Evolutionary conservation across 2,797 vertebrate genomes (phyloP), one percentile per base, ranked within the genome.

Genomic region (Poliocrania exsul): DNA sequence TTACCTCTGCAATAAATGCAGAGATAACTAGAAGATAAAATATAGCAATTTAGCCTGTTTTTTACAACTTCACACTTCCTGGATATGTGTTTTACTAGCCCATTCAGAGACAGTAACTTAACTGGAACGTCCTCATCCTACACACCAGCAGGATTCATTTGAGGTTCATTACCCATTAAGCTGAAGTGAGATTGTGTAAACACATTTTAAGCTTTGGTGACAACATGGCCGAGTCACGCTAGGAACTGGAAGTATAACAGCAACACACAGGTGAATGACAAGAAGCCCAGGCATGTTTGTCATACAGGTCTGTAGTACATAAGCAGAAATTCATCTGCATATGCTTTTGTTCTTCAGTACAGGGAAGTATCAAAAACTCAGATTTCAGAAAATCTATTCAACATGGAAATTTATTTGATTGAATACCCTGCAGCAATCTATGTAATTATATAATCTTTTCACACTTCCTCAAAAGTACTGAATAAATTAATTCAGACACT

Each of bases 21-120:
- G 82, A 90, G 64, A 37, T 78, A 93, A 90, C 58, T 49, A 88
- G 58, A 42, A 88, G 87, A 94, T 94, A 96, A 93, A 94, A 90
- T 35, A 88, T 16, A 44, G 81, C 75, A 90, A 81, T 95, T 92
- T 90, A 91, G 50, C 69, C 61, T 72, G 20, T 67, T 89, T 94
- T 93, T 95, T 90, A 93, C 72, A 88, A 46, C 61, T 81, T 95
- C 81, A 86, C 80, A 56, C 61, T 96, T 95, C 95, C 92, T 97
- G 94, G 78, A 94, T 80, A 46, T 82, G 85, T 21, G 11, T 90
- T 96, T 96, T 94, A 96, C 49, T 86, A 53, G 65, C 42, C 33
- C 58, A 72, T 66, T 78, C 89, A 89, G 64, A 92, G 91, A 86
- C 46, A 90, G 5, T 83, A 82, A 77, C 47, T 74, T 70, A 40